Evolutionary conservation across 2,113 vertebrate genomes (phyloP).

Genomic region (Anser cygnoides): DNA sequence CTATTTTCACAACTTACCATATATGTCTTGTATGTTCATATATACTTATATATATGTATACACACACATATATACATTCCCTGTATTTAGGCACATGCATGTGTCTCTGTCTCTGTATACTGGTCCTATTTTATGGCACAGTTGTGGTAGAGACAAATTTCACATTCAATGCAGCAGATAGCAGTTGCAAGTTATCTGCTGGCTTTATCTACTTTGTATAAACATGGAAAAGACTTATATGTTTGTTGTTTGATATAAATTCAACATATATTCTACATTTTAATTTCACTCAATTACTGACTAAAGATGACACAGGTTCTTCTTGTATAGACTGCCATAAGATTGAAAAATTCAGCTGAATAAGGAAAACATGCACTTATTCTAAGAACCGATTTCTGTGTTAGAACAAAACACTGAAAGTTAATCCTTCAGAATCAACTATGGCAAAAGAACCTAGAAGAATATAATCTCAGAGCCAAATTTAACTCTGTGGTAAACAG

Average conservation of each 20-base stretch:
- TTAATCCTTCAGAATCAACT: conserved; percentile 2
- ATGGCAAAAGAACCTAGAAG: not conserved
- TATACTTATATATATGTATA: not conserved
- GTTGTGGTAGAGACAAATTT: not conserved
- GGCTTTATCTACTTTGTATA: conserved; percentile 41
- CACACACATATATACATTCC: not conserved
- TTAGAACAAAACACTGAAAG: not conserved
- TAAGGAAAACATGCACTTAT: conserved; percentile 12
- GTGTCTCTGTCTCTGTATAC: not conserved
- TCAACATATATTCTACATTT: conserved; percentile 63
- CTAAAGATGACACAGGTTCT: not conserved
- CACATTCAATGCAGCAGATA: not conserved
- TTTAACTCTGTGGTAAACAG: not conserved
- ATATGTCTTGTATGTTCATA: not conserved
- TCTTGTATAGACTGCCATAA: not conserved
- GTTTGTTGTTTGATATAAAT: conserved; percentile 30
- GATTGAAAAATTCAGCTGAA: conserved; percentile 1
- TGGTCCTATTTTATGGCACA: not conserved
- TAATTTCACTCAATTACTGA: conserved; percentile 50
- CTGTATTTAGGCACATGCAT: not conserved
- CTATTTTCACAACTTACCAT: not conserved
- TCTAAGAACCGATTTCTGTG: conserved; percentile 14
- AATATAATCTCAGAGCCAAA: not conserved
- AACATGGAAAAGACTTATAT: conserved; percentile 37
- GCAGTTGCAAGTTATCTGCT: not conserved